Base-by-base conservation (phyloP, 2,797 vertebrate genomes). In the Parotocinclus haroldoi region DNA sequence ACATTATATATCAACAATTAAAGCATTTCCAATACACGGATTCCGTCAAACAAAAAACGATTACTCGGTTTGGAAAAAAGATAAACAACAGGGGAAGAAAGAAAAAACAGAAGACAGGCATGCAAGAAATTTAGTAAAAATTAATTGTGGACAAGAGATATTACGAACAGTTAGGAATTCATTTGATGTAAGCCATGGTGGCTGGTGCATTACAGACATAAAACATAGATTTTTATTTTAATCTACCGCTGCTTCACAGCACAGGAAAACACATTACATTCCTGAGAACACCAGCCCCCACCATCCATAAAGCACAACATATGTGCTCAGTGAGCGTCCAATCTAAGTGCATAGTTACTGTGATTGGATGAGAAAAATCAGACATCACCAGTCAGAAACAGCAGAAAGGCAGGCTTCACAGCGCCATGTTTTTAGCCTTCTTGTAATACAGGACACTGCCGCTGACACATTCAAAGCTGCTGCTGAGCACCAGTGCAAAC, bases 361-460 rank as follows among this genome's bases (percentile, higher is more conserved):
- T 74, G 73, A 90, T 89, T 89, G 88, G 89, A 83, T 74, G 72
- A 82, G 62, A 77, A 81, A 27, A 74, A 80, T 81, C 78, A 69
- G 73, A 49, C 68, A 74, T 80, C 72, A 66, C 89, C 87, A 89
- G 90, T 90, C 73, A 68, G 81, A 44, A 4, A 62, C 71, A 44
- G 53, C 67, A 39, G 63, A 66, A 74, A 76, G 78, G 78, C 84
- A 82, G 82, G 85, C 84, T 78, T 88, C 86, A 87, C 62, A 75
- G 78, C 64, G 52, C 81, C 82, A 86, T 83, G 84, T 85, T 88
- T 85, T 88, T 86, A 87, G 86, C 80, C 83, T 83, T 69, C 72
- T 80, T 87, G 84, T 85, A 82, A 77, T 85, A 81, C 78, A 77
- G 67, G 3, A 74, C 59, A 55, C 53, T 81, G 73, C 68, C 66